Evolutionary conservation across 2,888 invertebrate genomes (phyloP), one percentile per base, ranked within the genome.

Genomic region (Elysia crispata): DNA sequence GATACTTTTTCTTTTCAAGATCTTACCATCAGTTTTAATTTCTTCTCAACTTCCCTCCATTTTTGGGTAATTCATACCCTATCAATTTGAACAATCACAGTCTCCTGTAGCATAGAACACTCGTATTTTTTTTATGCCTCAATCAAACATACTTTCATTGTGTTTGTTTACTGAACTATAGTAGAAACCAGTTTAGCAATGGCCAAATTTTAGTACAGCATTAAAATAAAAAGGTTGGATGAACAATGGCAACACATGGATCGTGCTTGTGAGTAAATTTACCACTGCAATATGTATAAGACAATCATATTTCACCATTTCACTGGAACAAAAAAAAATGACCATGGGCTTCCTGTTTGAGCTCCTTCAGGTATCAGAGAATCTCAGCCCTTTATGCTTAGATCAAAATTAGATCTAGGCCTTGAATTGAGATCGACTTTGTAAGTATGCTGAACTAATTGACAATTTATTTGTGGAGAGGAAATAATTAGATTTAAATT

Each of bases 1-100:
- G 5, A 41, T 41, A 41, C 41, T 41, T 41, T 60, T 60, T 20
- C 23, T 60, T 23, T 8, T 60, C n/a, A 6, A 60, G 20, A 23
- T 8, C 60, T 60, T 23, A 15, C 25, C 25, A 28, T 66, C 66
- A 28, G 30, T 66, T 66, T 25, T 25, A 66, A 66, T 18, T 66
- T 66, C 25, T 66, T 66, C 66, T 28, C 66, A 8, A 66, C 25
- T 23, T 66, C 66, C 30, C 25, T 66, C 25, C 66, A 66, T 66
- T 23, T 66, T 66, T 66, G 66, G 8, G 23, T 66, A 28, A 66
- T 30, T 6, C 6, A 15, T 20, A 23, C 25, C 30, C 41, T 41
- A n/a, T n/a, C n/a, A n/a, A 41, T 41, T 41, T 6, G 11, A 41
- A 41, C 11, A 41, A 41, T 41, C n/a, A n/a, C 41, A 41, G 41